A percentile compares a stretch with the other conserved stretches of the same genome.
Evolutionary conservation across 2,113 vertebrate species (phyloP).

Genomic region (Gila orcuttii): DNA sequence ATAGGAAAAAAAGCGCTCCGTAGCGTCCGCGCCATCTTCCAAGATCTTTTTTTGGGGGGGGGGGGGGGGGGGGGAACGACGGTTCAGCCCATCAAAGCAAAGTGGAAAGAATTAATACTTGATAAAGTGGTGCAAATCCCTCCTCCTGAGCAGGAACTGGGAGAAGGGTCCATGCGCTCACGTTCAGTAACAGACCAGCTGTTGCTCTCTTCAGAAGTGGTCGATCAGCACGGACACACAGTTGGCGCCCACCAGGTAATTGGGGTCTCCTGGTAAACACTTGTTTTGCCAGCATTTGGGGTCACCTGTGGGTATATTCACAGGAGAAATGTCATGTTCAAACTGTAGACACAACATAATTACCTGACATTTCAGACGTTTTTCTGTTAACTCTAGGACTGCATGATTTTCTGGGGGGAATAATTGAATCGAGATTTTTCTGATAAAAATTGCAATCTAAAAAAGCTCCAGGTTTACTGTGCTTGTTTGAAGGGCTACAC

Average conservation of each 20-base stretch:
- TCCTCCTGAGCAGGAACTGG: constrained; percentile 60
- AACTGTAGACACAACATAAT: constrained; percentile 7
- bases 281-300: constrained; percentile 99
- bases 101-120: constrained; percentile 80
- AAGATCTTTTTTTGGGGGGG: constrained; percentile 35
- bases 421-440: no score
- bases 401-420: not conserved
- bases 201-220: constrained; percentile 92
- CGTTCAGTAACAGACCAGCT: constrained; percentile 87
- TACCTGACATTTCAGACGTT: not conserved
- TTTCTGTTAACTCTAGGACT: not conserved
- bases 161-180: constrained; percentile 72
- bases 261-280: constrained; percentile 97
- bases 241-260: constrained; percentile 99
- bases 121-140: constrained; percentile 74
- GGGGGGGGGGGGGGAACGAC: constrained; percentile 54
- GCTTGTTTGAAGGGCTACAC: no score
- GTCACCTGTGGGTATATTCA: constrained; percentile 79
- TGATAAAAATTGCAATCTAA: no score
- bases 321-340: constrained; percentile 11
- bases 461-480: no score
- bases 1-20: constrained; percentile 44
- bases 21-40: constrained; percentile 57
- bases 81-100: constrained; percentile 57
- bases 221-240: constrained; percentile 99